phyloP scores from a whole-genome alignment of 2,797 vertebrate genomes.

The Myiothlypis coronata region DNA sequence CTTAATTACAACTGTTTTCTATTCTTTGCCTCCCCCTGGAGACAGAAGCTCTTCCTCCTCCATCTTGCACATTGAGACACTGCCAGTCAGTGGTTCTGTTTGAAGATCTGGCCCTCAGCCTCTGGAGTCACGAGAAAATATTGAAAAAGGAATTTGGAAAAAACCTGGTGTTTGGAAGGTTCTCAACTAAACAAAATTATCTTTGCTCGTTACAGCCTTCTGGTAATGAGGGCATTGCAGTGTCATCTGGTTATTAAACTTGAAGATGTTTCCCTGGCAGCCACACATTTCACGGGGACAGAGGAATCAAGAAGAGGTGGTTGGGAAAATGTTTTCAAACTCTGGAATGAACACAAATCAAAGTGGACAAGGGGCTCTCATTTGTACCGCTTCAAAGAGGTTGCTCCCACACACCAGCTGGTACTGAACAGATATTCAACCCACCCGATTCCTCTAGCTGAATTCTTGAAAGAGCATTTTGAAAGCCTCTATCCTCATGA shows the following conservation, averaged over 20 bases:
- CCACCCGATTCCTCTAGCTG: not conserved
- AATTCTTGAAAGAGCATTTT: not conserved
- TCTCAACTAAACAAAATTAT: not conserved
- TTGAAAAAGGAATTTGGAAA: not conserved
- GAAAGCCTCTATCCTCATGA: not conserved
- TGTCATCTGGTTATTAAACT: not conserved
- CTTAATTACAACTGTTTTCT: not conserved
- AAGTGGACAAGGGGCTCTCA: not conserved
- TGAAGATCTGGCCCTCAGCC: not conserved
- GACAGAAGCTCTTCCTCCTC: not conserved
- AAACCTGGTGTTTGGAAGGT: not conserved
- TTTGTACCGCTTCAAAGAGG: not conserved
- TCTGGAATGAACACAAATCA: not conserved
- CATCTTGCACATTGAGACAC: not conserved
- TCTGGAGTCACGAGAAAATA: not conserved
- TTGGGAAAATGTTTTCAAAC: not conserved
- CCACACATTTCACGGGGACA: fast-evolving
- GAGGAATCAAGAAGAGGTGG: not conserved
- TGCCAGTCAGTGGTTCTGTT: not conserved
- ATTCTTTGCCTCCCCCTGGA: not conserved
- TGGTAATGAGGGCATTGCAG: fast-evolving
- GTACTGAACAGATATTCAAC: not conserved
- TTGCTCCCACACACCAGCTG: not conserved
- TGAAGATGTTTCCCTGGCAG: not conserved
- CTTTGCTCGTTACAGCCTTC: not conserved